Evolutionary conservation across 2,113 vertebrate genomes (phyloP).

Genomic region (Trogon melanurus): DNA sequence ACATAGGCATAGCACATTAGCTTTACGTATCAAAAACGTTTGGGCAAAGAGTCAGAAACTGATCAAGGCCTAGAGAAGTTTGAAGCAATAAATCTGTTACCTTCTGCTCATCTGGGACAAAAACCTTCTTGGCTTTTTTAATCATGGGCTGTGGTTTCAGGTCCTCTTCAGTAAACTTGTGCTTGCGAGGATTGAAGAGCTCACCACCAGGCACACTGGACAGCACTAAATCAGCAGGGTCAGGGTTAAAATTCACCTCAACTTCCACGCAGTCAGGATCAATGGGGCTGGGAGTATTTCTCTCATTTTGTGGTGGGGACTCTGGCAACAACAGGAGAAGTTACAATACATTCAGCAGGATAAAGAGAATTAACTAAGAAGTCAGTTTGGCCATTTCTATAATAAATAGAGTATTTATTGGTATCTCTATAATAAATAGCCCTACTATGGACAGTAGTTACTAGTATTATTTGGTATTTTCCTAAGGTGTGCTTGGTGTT

Average conservation of each 20-base stretch:
- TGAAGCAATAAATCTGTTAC: constrained; percentile 71
- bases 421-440: not conserved
- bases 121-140: constrained; percentile 98
- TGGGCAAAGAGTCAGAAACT: not conserved
- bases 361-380: not conserved
- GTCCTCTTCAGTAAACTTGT: constrained; percentile 95
- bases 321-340: constrained; percentile 76
- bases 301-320: constrained; percentile 77
- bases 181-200: constrained; percentile 97
- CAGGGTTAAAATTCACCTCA: constrained; percentile 93
- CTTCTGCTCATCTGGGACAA: constrained; percentile 94
- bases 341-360: constrained; percentile 11
- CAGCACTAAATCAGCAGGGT: constrained; percentile 94
- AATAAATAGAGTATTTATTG: not conserved
- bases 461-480: not conserved
- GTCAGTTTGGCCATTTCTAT: not conserved
- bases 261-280: constrained; percentile 93
- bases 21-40: not conserved
- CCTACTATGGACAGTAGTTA: not conserved
- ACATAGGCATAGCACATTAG: not conserved
- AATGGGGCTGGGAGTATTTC: constrained; percentile 85
- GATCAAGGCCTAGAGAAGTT: not conserved
- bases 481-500: not conserved
- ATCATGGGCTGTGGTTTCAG: constrained; percentile 99
- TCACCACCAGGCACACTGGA: constrained; percentile 97